Conservation (phyloP, 2,113 vertebrate genomes). For the Ceratotherium simum region DNA sequence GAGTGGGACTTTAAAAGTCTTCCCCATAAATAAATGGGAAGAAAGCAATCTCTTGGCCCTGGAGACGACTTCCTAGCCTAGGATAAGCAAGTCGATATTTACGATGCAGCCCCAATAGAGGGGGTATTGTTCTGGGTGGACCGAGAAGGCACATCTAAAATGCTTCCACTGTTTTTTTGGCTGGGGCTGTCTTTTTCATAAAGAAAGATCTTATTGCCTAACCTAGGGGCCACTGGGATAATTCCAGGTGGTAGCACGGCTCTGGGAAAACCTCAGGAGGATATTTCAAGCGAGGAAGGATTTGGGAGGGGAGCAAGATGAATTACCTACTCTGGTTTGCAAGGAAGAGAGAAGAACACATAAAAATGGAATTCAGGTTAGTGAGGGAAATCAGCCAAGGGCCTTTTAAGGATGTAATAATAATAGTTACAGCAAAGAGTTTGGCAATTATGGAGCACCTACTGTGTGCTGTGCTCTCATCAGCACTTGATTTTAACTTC, state of each 20-base stretch:
- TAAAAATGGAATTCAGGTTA: not conserved
- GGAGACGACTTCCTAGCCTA: not conserved
- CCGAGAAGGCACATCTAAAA: not conserved
- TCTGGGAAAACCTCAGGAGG: not conserved
- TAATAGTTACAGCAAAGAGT: accelerated
- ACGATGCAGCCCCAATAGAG: constrained; percentile 24
- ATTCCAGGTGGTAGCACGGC: not conserved
- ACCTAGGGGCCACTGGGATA: not conserved
- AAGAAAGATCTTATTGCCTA: constrained; percentile 49
- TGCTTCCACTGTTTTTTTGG: not conserved
- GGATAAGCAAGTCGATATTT: constrained; percentile 63
- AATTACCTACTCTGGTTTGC: not conserved
- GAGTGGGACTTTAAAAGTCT: not conserved
- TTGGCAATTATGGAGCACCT: not conserved
- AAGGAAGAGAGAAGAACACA: not conserved
- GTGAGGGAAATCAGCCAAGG: not conserved
- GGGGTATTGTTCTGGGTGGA: constrained; percentile 48
- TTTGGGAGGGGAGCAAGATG: constrained; percentile 41
- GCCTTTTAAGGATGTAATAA: not conserved
- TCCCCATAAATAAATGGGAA: constrained; percentile 14
- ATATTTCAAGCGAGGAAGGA: not conserved
- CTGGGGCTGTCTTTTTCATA: constrained; percentile 45
- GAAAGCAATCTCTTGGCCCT: not conserved
- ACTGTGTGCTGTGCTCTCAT: not conserved
- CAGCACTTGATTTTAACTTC: not conserved